A percentile compares a stretch with the other conserved stretches of the same genome.
Conservation (phyloP, 2,797 vertebrate genomes). For the Gobionotothen gibberifrons region DNA sequence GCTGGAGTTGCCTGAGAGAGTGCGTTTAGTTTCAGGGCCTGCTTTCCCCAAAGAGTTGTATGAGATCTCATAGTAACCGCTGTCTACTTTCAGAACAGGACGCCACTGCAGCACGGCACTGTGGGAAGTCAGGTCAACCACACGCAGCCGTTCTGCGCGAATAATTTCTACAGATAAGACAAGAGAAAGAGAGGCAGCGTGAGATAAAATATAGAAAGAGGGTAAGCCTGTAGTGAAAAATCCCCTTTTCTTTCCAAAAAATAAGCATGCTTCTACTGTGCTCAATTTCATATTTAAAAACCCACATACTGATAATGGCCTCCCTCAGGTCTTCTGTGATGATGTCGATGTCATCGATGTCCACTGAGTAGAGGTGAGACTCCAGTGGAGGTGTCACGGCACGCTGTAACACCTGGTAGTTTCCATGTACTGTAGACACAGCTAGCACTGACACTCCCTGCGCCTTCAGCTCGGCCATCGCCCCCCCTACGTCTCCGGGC, state of each 20-base stretch:
- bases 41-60: conserved; percentile 33
- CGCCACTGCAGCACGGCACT: conserved; percentile 80
- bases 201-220: neutral
- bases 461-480: conserved; percentile 86
- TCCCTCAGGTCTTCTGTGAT: conserved; percentile 86
- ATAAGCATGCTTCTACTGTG: neutral
- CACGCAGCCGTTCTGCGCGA: conserved; percentile 61
- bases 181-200: neutral
- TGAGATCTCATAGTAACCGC: conserved; percentile 67
- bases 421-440: conserved; percentile 86
- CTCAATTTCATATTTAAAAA: conserved; percentile 22
- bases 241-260: conserved; percentile 5
- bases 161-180: conserved; percentile 70
- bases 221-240: neutral
- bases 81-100: conserved; percentile 60
- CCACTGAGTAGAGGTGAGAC: conserved; percentile 89
- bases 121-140: conserved; percentile 66
- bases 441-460: conserved; percentile 87
- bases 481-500: conserved; percentile 85
- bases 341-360: conserved; percentile 88
- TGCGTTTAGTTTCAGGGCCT: conserved; percentile 15
- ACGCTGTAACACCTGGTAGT: conserved; percentile 83
- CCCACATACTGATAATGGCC: conserved; percentile 86
- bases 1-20: conserved; percentile 53
- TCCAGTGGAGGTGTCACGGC: conserved; percentile 87